Percentiles rank a stretch among this genome's conserved stretches.
Conservation (phyloP, 2,888 invertebrate genomes). For the Leptopilina syphax region DNA sequence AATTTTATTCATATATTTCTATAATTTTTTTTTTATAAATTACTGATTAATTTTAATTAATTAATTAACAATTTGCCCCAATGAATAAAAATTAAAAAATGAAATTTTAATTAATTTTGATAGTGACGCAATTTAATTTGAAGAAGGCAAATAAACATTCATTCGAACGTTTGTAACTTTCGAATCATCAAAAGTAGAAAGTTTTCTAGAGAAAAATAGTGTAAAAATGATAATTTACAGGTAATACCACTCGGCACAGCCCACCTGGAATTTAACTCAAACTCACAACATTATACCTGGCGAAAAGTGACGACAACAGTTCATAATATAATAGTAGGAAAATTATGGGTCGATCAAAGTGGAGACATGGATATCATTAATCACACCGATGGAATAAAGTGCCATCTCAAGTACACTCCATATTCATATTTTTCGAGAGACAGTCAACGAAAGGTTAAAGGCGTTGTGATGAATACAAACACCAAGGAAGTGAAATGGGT, state of each 20-base stretch:
- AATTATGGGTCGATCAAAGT: constrained; percentile 99
- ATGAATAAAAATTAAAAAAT: no score
- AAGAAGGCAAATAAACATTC: no score
- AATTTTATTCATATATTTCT: no score
- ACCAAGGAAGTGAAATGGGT: constrained; percentile 85
- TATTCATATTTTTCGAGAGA: constrained; percentile 99
- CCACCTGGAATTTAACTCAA: constrained; percentile 82
- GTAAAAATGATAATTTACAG: constrained; percentile 54
- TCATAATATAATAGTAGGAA: constrained; percentile 99
- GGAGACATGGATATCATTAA: constrained; percentile 99
- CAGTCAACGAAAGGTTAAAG: constrained; percentile 93
- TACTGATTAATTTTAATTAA: no score
- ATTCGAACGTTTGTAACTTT: no score
- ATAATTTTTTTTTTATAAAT: no score
- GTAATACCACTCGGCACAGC: constrained; percentile 87
- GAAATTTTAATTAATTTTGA: no score
- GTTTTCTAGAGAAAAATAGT: no score
- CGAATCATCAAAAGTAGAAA: no score
- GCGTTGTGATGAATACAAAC: constrained; percentile 85
- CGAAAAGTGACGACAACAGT: constrained; percentile 99
- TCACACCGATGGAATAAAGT: constrained; percentile 92
- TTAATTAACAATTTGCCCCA: no score
- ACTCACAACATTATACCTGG: constrained; percentile 96
- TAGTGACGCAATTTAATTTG: no score
- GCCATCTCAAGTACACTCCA: constrained; percentile 97